Percentiles rank a stretch among this genome's conserved stretches.
phyloP scores from a whole-genome alignment of 2,113 vertebrate species.

The Petrocephalus zakoni region DNA sequence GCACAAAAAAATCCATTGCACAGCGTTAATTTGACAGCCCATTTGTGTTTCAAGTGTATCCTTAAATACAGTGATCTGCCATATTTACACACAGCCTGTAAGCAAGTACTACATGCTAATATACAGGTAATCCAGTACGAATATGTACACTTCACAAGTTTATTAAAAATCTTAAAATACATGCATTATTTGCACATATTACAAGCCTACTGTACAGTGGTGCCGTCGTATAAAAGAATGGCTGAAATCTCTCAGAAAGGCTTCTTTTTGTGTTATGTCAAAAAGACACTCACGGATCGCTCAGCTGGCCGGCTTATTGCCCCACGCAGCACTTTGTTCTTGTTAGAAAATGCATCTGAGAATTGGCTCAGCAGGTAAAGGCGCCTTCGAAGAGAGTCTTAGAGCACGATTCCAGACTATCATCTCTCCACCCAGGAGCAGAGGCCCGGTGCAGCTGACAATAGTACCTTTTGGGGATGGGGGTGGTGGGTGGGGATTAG shows the following conservation, averaged over 20 bases:
- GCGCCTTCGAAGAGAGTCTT: not conserved
- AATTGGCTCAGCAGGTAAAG: not conserved
- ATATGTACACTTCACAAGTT: conserved; percentile 29
- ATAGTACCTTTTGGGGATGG: not conserved
- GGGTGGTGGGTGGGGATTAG: not conserved
- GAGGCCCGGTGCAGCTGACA: not conserved
- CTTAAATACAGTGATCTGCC: conserved; percentile 73
- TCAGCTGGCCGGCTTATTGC: not conserved
- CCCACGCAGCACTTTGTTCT: not conserved
- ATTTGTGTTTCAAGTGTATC: conserved; percentile 72
- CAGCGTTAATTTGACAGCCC: conserved; percentile 51
- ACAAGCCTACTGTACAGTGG: conserved; percentile 76
- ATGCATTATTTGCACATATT: conserved; percentile 50
- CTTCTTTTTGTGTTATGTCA: conserved; percentile 3
- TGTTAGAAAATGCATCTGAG: conserved; percentile 7
- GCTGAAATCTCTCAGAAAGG: conserved; percentile 20
- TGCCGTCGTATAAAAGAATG: conserved; percentile 68
- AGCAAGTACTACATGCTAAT: conserved; percentile 64
- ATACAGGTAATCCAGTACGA: conserved; percentile 45
- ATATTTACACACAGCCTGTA: conserved; percentile 61
- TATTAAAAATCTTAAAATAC: conserved; percentile 29
- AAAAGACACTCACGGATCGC: conserved; percentile 25
- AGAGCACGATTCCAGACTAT: not conserved
- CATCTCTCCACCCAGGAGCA: not conserved
- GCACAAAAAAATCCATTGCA: conserved; percentile 77